A percentile compares a stretch with the other conserved stretches of the same genome.
phyloP scores from a whole-genome alignment of 2,113 vertebrate genomes.

The Athene cunicularia region DNA sequence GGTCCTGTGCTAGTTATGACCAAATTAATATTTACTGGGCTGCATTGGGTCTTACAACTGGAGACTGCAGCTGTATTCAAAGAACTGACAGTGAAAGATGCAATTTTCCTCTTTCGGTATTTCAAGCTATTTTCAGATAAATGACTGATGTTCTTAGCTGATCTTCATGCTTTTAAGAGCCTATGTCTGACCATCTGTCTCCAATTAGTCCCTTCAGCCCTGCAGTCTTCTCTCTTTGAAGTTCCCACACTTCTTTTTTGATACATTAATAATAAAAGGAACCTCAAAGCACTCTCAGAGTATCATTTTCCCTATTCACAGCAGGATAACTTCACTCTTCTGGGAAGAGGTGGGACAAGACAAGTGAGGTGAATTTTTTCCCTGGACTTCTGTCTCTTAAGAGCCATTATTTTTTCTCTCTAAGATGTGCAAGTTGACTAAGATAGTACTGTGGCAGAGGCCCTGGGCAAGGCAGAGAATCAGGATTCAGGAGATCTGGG shows the following conservation, averaged over 20 bases:
- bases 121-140: not conserved
- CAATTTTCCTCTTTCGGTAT: not conserved
- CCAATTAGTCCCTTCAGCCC: not conserved
- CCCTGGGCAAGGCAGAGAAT: not conserved
- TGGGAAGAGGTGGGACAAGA: not conserved
- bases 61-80: not conserved
- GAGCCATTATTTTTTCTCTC: not conserved
- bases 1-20: not conserved
- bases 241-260: not conserved
- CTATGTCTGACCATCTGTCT: not conserved
- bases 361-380: not conserved
- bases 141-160: not conserved
- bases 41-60: not conserved
- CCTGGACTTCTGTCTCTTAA: not conserved
- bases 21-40: not conserved
- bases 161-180: conserved; percentile 11
- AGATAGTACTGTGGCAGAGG: not conserved
- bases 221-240: not conserved
- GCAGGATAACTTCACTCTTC: not conserved
- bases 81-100: not conserved
- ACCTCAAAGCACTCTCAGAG: not conserved
- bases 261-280: not conserved
- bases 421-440: not conserved
- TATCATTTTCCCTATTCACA: not conserved
- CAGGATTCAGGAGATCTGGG: not conserved